phyloP scores from a whole-genome alignment of 2,797 vertebrate species.

The Ctenopoma kingsleyae region DNA sequence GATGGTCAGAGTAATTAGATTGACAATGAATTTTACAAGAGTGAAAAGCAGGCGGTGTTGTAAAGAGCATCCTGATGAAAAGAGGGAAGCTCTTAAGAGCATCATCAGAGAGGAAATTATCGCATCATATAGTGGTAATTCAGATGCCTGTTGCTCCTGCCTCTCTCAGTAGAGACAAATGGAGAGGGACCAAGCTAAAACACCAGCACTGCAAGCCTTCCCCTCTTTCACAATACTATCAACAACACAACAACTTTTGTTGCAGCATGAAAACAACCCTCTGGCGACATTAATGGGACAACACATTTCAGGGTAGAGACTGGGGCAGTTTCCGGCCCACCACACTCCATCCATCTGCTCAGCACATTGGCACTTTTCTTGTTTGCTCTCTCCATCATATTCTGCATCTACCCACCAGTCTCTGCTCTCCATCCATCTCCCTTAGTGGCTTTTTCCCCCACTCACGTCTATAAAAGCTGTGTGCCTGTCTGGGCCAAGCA shows the following conservation, averaged over 20 bases:
- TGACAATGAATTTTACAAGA: conserved; percentile 50
- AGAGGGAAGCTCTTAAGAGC: conserved; percentile 48
- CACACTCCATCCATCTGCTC: conserved; percentile 70
- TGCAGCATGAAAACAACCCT: conserved; percentile 44
- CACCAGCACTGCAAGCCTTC: background rate
- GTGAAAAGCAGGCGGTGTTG: conserved; percentile 46
- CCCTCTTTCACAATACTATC: conserved; percentile 16
- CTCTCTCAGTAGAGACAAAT: conserved; percentile 40
- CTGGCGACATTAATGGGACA: conserved; percentile 56
- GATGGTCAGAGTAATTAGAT: conserved; percentile 65
- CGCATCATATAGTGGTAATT: conserved; percentile 36
- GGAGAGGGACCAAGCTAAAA: conserved; percentile 33
- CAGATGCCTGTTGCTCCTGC: conserved; percentile 35
- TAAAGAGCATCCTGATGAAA: conserved; percentile 54
- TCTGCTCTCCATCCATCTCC: conserved; percentile 71
- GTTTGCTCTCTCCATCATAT: conserved; percentile 75
- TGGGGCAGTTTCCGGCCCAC: conserved; percentile 51
- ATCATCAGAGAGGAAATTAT: conserved; percentile 54
- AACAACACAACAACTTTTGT: conserved; percentile 34
- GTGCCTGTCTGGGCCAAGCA: conserved; percentile 45
- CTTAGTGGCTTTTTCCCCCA: conserved; percentile 29
- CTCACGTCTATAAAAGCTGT: conserved; percentile 54
- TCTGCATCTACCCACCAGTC: conserved; percentile 53
- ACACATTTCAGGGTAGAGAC: conserved; percentile 51
- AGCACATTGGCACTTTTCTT: conserved; percentile 60